These are phyloP conservation scores for Chironomus striatipennis DNA, from an alignment of 1,140 invertebrate genomes.

Conservation along the genomic window DNA sequence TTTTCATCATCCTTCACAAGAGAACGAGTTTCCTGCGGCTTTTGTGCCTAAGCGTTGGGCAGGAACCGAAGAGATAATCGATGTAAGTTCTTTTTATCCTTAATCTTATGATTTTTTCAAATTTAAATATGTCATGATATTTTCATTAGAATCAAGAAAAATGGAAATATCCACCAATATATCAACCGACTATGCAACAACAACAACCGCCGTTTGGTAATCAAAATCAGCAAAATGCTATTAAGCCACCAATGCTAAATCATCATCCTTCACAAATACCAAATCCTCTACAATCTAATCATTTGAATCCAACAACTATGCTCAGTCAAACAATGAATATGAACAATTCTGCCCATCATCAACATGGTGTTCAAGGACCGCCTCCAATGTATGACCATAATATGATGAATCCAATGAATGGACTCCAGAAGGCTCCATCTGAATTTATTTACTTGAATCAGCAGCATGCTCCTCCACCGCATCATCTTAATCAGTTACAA, in stretches of 20 bases:
- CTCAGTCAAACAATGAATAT: conserved; percentile 3
- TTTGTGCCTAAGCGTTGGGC: conserved; percentile 59
- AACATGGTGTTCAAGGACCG: not conserved
- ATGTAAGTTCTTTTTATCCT: conserved; percentile 41
- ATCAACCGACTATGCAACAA: conserved; percentile 9
- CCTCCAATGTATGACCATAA: conserved; percentile 1
- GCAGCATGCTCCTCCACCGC: not conserved
- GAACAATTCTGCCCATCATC: conserved; percentile 7
- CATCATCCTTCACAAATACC: not conserved
- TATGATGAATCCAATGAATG: conserved; percentile 15
- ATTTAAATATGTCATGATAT: not conserved
- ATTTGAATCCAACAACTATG: conserved; percentile 14
- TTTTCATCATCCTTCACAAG: conserved; percentile 56
- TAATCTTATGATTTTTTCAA: not conserved
- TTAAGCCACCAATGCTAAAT: not conserved
- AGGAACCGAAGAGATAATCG: conserved; percentile 60
- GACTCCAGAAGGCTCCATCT: not conserved
- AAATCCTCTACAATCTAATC: conserved; percentile 4
- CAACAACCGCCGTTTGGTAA: not conserved
- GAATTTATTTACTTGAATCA: not conserved
- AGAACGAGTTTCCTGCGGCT: conserved; percentile 50
- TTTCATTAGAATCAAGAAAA: not conserved
- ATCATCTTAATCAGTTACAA: not conserved
- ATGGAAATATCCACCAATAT: conserved; percentile 10
- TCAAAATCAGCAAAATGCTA: conserved; percentile 17